These are phyloP conservation scores for Turdus rufiventris DNA, from an alignment of 2,113 vertebrate species.

Conservation along the genomic window DNA sequence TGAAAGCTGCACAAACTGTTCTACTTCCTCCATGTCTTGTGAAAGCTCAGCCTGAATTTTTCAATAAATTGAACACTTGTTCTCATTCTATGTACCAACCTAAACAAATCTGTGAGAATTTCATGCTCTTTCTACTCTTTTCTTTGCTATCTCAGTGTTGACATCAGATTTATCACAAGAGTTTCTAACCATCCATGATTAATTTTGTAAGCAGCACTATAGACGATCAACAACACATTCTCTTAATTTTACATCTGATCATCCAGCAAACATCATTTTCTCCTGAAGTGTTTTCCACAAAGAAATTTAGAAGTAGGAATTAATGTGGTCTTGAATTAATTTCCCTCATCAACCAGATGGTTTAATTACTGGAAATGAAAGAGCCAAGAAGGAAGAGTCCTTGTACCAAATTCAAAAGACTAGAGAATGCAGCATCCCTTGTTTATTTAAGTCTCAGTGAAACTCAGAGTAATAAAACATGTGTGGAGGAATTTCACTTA, in stretches of 20 bases:
- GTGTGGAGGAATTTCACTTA: background rate
- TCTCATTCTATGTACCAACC: background rate
- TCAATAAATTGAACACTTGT: background rate
- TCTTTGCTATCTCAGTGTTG: background rate
- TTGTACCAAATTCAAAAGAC: background rate
- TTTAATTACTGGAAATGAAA: conserved; percentile 28
- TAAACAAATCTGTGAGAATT: background rate
- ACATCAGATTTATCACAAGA: background rate
- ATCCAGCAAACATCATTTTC: conserved; percentile 5
- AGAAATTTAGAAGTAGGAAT: conserved; percentile 26
- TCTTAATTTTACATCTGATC: conserved; percentile 32
- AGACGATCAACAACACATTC: conserved; percentile 1
- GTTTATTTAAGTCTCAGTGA: background rate
- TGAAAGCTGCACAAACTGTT: background rate
- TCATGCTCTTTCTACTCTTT: background rate
- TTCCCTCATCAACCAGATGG: conserved; percentile 18
- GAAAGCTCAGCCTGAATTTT: background rate
- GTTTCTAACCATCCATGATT: background rate
- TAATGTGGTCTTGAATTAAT: conserved; percentile 27
- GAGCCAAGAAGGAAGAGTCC: background rate
- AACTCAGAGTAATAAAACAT: background rate
- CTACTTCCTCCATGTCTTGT: background rate
- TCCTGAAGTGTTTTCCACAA: conserved; percentile 18
- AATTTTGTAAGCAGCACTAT: background rate
- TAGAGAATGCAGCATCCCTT: background rate